Evolutionary conservation across 2,113 vertebrate genomes (phyloP), one percentile per base, ranked within the genome.

Genomic region (Anarhynchus alexandrinus): DNA sequence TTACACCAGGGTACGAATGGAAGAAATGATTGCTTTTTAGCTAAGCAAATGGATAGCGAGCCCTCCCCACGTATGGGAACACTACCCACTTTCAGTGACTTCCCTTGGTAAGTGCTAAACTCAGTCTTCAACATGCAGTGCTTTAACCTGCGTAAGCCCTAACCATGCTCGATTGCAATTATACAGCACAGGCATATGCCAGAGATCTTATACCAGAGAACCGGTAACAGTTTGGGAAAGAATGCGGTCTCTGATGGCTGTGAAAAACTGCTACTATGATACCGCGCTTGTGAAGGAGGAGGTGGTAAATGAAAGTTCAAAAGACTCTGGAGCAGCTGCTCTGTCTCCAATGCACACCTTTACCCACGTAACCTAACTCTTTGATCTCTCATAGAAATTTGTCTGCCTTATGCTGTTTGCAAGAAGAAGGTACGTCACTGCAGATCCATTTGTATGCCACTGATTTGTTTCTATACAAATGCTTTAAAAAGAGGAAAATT

Each of bases 291-390:
- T 65, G 54, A 85, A 85, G 22, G 42, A 32, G 58, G 43, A 91
- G 91, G 49, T 38, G 36, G 58, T 29, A 94, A 94, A 86, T 16
- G 14, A 58, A 89, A 94, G 74, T 94, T 96, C 90, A 94, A 91
- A 96, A 95, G 81, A 64, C 38, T 47, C 47, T 29, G 29, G 38
- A 97, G 78, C 91, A 95, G 86, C 83, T 97, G 92, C 32, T 91
- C 77, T 86, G 81, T 85, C 91, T 95, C 81, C 54, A 40, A 0
- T 62, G 86, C 18, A 73, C 81, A 97, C 73, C 93, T 86, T 91
- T 90, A 80, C 49, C 45, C 58, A 82, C 1, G 0, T 90, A 91
- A 90, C 57, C 49, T 20, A 49, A 20, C 47, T 91, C 92, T 96
- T 94, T 95, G 93, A 97, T 96, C 86, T 94, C 62, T 13, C 30